These are phyloP conservation scores for Portunus trituberculatus DNA, from an alignment of 1,140 invertebrate genomes.

Conservation along the genomic window DNA sequence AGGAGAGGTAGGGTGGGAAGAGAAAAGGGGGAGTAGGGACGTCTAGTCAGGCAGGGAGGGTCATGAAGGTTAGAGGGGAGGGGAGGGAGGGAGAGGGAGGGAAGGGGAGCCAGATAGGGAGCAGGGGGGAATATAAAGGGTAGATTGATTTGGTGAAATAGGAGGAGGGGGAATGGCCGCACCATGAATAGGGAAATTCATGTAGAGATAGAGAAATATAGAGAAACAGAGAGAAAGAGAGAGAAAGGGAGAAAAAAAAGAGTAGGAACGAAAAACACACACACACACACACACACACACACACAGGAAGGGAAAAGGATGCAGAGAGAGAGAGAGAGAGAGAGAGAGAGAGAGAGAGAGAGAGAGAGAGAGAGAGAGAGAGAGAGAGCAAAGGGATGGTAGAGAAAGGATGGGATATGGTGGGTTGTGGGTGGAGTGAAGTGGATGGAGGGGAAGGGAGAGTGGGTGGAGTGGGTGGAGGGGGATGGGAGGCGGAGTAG, in stretches of 20 bases:
- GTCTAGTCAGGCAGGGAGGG: neutral
- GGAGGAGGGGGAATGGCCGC: conserved; percentile 65
- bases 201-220: conserved; percentile 66
- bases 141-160: conserved; percentile 73
- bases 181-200: conserved; percentile 70
- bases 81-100: neutral
- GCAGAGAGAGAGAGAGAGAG: conserved; percentile 23
- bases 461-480: neutral
- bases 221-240: conserved; percentile 55
- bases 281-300: conserved; percentile 6
- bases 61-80: neutral
- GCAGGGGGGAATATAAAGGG: conserved; percentile 55
- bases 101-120: conserved; percentile 21
- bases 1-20: neutral
- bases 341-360: conserved; percentile 3
- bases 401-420: neutral
- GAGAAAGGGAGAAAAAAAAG: conserved; percentile 38
- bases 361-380: conserved; percentile 28
- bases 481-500: no score
- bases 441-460: neutral
- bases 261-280: conserved; percentile 42
- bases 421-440: neutral
- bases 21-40: neutral
- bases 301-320: conserved; percentile 6
- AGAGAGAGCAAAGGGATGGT: neutral